Evolutionary conservation across 2,113 vertebrate genomes (phyloP), one percentile per base, ranked within the genome.

Genomic region (Struthidea cinerea): DNA sequence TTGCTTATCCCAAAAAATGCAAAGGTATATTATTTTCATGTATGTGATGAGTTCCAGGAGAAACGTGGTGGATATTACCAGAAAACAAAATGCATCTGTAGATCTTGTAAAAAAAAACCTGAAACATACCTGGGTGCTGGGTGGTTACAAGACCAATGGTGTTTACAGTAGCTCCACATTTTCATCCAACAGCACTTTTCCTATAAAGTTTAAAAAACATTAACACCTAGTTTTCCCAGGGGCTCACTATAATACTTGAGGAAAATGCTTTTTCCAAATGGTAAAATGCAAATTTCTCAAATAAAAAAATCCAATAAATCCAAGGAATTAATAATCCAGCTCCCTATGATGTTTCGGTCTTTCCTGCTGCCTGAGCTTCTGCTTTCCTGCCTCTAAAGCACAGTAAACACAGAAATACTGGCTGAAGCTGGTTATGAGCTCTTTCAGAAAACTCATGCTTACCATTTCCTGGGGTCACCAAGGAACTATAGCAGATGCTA

Each of bases 51-150:
- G 27, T 75, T 91, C 13, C 24, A n/a, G 32, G 8, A 85, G 47
- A 89, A 89, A 46, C 4, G 17, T 50, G 17, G 20, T 24, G 11
- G 10, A 79, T 15, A 11, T 56, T 28, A 73, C 47, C 22, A 50
- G 30, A 90, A 78, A 41, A 60, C 0, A 1, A 74, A 86, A 24
- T 5, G 3, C 8, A 7, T 39, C 23, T 59, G 6, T 6, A 10
- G 7, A 20, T 86, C 59, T 74, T 42, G 5, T 37, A 63, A 63
- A 67, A 70, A 70, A 74, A 47, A 5, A 57, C 37, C 41, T 53
- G 28, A 59, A 82, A 53, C 0, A 1, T 21, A 39, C 7, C 3
- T 18, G 22, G 1, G 1, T 39, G 32, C 3, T 18, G 22, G 1
- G 1, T 39, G 32, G 19, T 46, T n/a, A 64, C 23, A 67, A 77